Percentiles rank a stretch among this genome's conserved stretches.
Evolutionary conservation across 2,113 vertebrate species (phyloP).

Genomic region (Phocoena sinus): DNA sequence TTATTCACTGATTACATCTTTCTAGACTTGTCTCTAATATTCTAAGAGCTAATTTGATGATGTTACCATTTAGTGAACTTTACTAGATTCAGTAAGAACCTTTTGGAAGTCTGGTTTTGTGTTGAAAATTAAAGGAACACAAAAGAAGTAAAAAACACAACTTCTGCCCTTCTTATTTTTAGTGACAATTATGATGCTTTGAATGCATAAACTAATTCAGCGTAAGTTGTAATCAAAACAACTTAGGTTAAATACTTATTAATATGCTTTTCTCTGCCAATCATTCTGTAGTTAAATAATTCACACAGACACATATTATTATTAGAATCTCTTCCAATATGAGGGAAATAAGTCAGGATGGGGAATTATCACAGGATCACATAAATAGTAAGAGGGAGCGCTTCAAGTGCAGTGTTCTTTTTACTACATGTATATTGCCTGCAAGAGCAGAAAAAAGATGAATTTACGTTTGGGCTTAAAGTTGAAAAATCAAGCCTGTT

Average conservation of each 20-base stretch:
- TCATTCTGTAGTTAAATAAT: not conserved
- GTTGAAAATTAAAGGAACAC: not conserved
- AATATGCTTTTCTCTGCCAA: not conserved
- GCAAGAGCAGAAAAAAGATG: not conserved
- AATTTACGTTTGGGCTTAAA: not conserved
- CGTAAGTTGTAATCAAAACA: not conserved
- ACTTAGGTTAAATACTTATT: not conserved
- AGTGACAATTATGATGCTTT: not conserved
- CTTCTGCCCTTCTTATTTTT: not conserved
- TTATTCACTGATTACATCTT: not conserved
- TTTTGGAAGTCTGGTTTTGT: not conserved
- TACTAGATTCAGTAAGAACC: not conserved
- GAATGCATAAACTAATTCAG: not conserved
- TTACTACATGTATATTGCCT: not conserved
- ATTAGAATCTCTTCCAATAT: not conserved
- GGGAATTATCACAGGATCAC: not conserved
- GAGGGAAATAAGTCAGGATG: not conserved
- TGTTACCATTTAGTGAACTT: not conserved
- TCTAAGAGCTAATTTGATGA: not conserved
- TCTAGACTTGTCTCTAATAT: not conserved
- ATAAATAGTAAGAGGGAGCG: not conserved
- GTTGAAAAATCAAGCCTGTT: not conserved
- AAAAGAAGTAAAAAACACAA: not conserved
- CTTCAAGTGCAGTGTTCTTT: not conserved
- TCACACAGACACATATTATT: not conserved